Percentiles rank a stretch among this genome's conserved stretches.
These are phyloP conservation scores for Hydrophis major DNA, from an alignment of 2,797 vertebrate genomes.

Conservation along the genomic window DNA sequence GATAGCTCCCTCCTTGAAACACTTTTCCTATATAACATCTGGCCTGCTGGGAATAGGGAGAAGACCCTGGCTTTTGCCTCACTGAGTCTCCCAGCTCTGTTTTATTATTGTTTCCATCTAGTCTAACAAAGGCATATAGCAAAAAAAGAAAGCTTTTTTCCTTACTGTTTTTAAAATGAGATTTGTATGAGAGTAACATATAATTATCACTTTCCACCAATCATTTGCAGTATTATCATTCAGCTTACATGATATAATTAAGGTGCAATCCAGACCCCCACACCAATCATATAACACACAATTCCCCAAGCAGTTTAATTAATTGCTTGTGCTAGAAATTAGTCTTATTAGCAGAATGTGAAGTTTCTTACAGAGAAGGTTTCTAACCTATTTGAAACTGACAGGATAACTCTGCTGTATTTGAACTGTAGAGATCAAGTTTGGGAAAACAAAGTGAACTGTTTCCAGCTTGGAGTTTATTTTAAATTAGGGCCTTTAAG, in stretches of 20 bases:
- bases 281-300: background rate
- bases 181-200: background rate
- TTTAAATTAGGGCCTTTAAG: background rate
- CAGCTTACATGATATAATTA: background rate
- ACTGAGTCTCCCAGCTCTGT: background rate
- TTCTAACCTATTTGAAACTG: background rate
- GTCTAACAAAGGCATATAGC: background rate
- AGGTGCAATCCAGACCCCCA: background rate
- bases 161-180: background rate
- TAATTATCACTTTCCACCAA: background rate
- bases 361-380: background rate
- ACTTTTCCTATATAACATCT: background rate
- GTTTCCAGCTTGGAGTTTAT: background rate
- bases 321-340: background rate
- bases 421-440: rapidly evolving
- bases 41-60: background rate
- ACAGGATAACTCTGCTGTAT: background rate
- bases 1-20: background rate
- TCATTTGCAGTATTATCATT: background rate
- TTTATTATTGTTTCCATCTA: background rate
- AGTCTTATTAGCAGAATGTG: background rate
- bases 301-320: background rate
- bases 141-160: background rate
- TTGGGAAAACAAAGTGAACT: slow-evolving; percentile 5
- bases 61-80: background rate